These are phyloP conservation scores for Pleuronectes platessa DNA, from an alignment of 2,113 vertebrate species.

Conservation along the genomic window DNA sequence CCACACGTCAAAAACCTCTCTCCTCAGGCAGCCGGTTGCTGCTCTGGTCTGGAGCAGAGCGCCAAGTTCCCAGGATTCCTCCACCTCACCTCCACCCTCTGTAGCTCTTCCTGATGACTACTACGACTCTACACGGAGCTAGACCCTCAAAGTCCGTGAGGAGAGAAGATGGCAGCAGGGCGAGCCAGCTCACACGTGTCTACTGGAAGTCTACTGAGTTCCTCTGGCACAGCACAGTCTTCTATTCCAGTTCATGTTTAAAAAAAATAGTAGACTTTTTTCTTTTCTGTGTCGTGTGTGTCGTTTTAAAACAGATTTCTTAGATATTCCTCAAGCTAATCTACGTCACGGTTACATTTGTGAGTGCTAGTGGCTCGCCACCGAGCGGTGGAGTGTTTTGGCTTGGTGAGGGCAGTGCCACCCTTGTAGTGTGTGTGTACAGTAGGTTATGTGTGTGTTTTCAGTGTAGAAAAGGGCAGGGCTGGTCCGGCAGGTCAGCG, in stretches of 20 bases:
- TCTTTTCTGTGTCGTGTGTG: constrained; percentile 42
- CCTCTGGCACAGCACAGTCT: constrained; percentile 40
- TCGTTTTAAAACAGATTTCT: constrained; percentile 45
- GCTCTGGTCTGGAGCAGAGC: constrained; percentile 44
- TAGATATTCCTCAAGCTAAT: constrained; percentile 74
- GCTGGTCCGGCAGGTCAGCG: constrained; percentile 81
- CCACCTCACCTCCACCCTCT: constrained; percentile 25
- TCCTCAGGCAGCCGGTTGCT: constrained; percentile 43
- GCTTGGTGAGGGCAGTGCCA: constrained; percentile 64
- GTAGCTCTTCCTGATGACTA: constrained; percentile 64
- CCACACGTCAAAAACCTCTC: constrained; percentile 27
- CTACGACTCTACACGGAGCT: constrained; percentile 60
- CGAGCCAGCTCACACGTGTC: constrained; percentile 40
- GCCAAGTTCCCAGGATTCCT: constrained; percentile 17
- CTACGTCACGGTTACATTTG: constrained; percentile 80
- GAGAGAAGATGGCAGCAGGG: constrained; percentile 56
- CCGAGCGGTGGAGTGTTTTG: constrained; percentile 57
- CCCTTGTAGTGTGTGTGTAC: constrained; percentile 54
- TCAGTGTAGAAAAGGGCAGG: constrained; percentile 33
- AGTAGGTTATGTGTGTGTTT: constrained; percentile 34
- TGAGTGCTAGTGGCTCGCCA: constrained; percentile 65
- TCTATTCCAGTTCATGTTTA: constrained; percentile 38
- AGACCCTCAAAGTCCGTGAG: constrained; percentile 54
- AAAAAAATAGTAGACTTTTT: constrained; percentile 21
- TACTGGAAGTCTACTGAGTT: constrained; percentile 49